Evolutionary conservation across 2,113 vertebrate species (phyloP).

Genomic region (Syrmaticus mikado): DNA sequence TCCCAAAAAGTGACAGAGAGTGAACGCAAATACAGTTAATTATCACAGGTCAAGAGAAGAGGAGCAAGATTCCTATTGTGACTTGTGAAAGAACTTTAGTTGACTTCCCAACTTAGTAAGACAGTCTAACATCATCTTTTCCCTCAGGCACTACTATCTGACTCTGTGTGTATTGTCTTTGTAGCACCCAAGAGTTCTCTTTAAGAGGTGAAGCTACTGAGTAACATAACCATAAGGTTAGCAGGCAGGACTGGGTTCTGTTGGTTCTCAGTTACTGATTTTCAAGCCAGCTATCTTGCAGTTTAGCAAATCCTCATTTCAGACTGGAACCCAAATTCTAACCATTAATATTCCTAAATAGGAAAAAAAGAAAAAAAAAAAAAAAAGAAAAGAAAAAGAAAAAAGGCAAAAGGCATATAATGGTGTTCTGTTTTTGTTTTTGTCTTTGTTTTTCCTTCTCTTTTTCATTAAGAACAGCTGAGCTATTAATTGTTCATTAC

Average conservation of each 20-base stretch:
- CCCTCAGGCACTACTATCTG: neutral
- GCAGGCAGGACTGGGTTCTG: neutral
- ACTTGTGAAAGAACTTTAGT: neutral
- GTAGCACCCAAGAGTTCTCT: rapidly evolving
- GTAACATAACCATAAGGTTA: neutral
- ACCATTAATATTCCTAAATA: neutral
- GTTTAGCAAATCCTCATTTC: neutral
- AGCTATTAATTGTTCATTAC: neutral
- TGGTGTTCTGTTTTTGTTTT: neutral
- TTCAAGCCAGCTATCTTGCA: neutral
- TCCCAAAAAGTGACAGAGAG: neutral
- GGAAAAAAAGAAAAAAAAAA: neutral
- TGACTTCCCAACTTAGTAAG: neutral
- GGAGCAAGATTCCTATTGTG: neutral
- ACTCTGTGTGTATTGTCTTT: neutral
- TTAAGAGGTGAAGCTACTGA: neutral
- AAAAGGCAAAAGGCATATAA: neutral
- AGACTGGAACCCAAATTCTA: neutral
- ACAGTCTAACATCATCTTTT: neutral
- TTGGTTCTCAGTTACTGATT: neutral
- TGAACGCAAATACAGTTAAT: neutral
- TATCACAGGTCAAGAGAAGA: neutral
- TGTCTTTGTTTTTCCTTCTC: neutral
- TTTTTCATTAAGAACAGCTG: neutral
- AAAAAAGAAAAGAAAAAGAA: too few species aligned